phyloP scores from a whole-genome alignment of 2,888 invertebrate species.

The Galeruca laticollis region DNA sequence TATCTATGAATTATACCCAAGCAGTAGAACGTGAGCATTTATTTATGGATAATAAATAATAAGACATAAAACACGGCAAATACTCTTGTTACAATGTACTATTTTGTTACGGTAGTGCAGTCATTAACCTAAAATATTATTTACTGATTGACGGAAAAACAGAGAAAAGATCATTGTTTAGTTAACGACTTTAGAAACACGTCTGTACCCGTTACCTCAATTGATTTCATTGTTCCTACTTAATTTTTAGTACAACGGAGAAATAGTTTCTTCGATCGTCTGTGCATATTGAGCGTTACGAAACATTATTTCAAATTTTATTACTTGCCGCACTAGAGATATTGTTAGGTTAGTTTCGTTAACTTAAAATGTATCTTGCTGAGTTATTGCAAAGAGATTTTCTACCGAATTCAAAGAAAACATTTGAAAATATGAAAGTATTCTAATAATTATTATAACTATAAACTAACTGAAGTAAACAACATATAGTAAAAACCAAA shows the following conservation, averaged over 20 bases:
- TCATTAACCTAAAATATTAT: slow-evolving; percentile 14
- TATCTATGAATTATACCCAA: slow-evolving; percentile 18
- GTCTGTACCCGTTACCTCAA: background rate
- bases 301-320: background rate
- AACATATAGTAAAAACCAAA: no score
- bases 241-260: background rate
- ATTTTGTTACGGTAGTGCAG: slow-evolving; percentile 15
- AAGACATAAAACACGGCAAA: slow-evolving; percentile 24
- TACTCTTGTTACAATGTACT: slow-evolving; percentile 5
- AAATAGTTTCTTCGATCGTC: background rate
- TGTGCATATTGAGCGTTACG: background rate
- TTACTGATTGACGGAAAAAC: slow-evolving; percentile 3
- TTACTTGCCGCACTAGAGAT: background rate
- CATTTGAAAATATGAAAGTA: no score
- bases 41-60: slow-evolving; percentile 32
- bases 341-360: no score
- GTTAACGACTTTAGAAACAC: background rate
- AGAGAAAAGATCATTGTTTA: background rate
- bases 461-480: no score
- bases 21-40: slow-evolving; percentile 24
- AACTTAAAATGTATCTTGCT: no score
- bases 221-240: background rate
- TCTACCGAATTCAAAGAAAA: no score
- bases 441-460: no score
- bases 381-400: no score